phyloP scores from a whole-genome alignment of 2,797 vertebrate genomes.

The Austrolebias charrua region DNA sequence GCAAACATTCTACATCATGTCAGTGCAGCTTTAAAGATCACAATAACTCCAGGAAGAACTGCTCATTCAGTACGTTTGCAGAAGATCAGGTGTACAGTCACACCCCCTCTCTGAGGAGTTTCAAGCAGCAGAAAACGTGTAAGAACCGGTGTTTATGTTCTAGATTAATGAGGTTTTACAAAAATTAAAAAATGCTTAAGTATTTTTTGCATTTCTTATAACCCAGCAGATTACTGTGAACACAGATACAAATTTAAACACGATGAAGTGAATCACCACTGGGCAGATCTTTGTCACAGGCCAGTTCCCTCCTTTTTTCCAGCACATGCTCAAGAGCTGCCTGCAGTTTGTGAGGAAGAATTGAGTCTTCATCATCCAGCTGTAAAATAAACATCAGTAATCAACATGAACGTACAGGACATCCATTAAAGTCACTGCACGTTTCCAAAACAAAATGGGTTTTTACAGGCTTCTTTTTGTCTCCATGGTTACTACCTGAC shows the following conservation, averaged over 20 bases:
- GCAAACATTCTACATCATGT: no score
- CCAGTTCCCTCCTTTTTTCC: slow-evolving; percentile 93
- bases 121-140: no score
- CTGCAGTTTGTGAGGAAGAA: slow-evolving; percentile 96
- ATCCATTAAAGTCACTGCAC: not conserved
- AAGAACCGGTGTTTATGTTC: no score
- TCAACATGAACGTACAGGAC: slow-evolving; percentile 1
- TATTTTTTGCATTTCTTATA: no score
- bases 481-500: slow-evolving; percentile 83
- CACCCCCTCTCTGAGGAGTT: no score
- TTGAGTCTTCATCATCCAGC: slow-evolving; percentile 98
- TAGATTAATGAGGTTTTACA: no score
- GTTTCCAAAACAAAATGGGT: not conserved
- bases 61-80: no score
- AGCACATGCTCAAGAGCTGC: slow-evolving; percentile 92
- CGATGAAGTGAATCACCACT: slow-evolving; percentile 71
- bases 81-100: no score
- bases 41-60: no score
- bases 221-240: no score
- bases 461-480: slow-evolving; percentile 1
- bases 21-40: no score
- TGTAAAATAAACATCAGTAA: slow-evolving; percentile 52
- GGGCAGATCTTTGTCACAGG: slow-evolving; percentile 81
- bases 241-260: not conserved
- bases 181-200: no score